These are phyloP conservation scores for Cyrtodaria siliqua DNA, from an alignment of 2,888 invertebrate genomes.

Conservation along the genomic window DNA sequence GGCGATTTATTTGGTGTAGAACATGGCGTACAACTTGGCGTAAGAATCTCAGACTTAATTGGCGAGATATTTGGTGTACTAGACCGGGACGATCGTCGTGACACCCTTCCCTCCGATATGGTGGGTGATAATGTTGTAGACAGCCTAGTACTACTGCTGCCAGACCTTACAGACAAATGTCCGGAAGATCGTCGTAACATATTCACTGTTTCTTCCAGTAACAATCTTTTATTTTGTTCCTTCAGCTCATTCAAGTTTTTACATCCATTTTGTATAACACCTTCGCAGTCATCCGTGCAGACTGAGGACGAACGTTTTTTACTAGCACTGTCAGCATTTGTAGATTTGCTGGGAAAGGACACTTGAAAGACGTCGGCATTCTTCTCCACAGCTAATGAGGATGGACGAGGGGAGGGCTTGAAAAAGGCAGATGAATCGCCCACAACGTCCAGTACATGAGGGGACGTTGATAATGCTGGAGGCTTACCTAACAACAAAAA, in stretches of 20 bases:
- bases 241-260: background rate
- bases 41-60: slow-evolving; percentile 50
- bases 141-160: background rate
- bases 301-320: no score
- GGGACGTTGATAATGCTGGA: slow-evolving; percentile 8
- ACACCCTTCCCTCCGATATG: slow-evolving; percentile 3
- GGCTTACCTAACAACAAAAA: slow-evolving; percentile 10
- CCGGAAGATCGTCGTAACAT: slow-evolving; percentile 20
- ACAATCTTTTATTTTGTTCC: slow-evolving; percentile 3
- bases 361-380: no score
- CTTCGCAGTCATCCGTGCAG: no score
- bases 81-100: slow-evolving; percentile 47
- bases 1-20: slow-evolving; percentile 46
- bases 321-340: no score
- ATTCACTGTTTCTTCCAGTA: slow-evolving; percentile 39
- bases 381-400: slow-evolving; percentile 23
- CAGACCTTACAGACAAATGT: background rate
- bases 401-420: slow-evolving; percentile 26
- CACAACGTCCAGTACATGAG: background rate
- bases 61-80: slow-evolving; percentile 49
- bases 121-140: background rate
- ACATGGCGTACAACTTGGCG: slow-evolving; percentile 52
- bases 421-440: background rate
- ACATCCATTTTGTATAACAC: no score
- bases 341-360: no score